A percentile compares a stretch with the other conserved stretches of the same genome.
Evolutionary conservation across 2,888 invertebrate species (phyloP).

Genomic region (Lasioglossum morio): DNA sequence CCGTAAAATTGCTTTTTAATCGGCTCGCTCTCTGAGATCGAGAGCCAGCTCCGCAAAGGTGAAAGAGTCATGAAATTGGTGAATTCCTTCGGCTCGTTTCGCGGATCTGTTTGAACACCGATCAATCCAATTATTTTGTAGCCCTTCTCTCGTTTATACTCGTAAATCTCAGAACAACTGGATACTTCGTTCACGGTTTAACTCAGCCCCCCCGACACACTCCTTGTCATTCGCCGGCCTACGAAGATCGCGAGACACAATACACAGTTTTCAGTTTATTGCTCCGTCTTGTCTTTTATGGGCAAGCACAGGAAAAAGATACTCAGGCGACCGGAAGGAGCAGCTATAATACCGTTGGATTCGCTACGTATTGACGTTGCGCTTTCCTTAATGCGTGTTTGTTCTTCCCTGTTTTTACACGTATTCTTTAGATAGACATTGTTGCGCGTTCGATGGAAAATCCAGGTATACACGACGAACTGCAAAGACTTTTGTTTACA

Average conservation of each 20-base stretch:
- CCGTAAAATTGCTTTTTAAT: slow-evolving; percentile 62
- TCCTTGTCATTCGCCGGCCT: background rate
- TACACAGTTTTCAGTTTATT: slow-evolving; percentile 3
- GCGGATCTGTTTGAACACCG: slow-evolving; percentile 10
- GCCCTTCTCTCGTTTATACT: background rate
- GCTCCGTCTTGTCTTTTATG: background rate
- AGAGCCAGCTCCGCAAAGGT: background rate
- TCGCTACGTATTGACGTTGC: background rate
- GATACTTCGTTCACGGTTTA: background rate
- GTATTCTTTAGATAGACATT: background rate
- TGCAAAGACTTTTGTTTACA: background rate
- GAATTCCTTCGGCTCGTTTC: background rate
- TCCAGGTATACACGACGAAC: background rate
- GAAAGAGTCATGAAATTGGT: slow-evolving; percentile 32
- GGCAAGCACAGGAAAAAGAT: background rate
- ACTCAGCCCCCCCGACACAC: background rate
- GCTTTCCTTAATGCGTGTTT: background rate
- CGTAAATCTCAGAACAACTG: background rate
- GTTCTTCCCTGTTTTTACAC: background rate
- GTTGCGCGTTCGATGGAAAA: background rate
- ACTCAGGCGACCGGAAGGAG: background rate
- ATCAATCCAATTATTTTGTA: background rate
- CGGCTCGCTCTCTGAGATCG: background rate
- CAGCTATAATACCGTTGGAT: background rate
- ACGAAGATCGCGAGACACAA: background rate